Evolutionary conservation across 2,888 invertebrate species (phyloP), one percentile per base, ranked within the genome.

Genomic region (Yponomeuta cagnagella): DNA sequence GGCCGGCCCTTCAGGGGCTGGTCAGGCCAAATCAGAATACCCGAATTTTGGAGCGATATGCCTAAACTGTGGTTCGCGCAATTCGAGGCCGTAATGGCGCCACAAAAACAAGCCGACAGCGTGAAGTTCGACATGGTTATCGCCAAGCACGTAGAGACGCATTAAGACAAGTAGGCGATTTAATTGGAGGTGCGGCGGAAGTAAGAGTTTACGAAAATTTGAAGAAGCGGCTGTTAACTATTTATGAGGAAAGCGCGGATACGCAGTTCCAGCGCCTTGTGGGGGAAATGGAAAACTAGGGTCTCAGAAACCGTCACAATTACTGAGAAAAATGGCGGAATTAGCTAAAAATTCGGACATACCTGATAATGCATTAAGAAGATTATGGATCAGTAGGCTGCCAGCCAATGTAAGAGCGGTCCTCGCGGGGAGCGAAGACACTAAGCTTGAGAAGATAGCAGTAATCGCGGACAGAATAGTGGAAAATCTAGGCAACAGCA

Each of bases 221-320:
- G 10, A 74, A 73, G 58, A 37, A 23, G 0, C 43, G 69, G 1
- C 63, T 74, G 15, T 33, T 74, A 1, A 30, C 33, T 0, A 58
- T 69, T 30, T 69, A 66, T 33, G 72, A 70, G 10, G 72, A 73
- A 12, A 70, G 69, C 3, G 70, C 70, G 12, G 67, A 70, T 2
- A 10, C 68, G 0, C 72, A 71, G 12, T 67, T 72, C 23, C 72
- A 72, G 33, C 64, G 58, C 15, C 23, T 74, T 0, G 69, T 73
- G 9, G 31, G 69, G 1, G 72, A 73, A n/a, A 69, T 73, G 65
- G 65, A n/a, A n/a, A 72, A 6, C 63, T 73, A 8, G 72, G 71
- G 8, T 48, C 66, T 9, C 72, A 72, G 15, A 72, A 72, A 33
- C 65, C 73, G 4, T 69, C 67, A 2, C 72, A 73, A 52, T 52